Conservation (phyloP, 2,888 invertebrate species). For the Drosophila mettleri region DNA sequence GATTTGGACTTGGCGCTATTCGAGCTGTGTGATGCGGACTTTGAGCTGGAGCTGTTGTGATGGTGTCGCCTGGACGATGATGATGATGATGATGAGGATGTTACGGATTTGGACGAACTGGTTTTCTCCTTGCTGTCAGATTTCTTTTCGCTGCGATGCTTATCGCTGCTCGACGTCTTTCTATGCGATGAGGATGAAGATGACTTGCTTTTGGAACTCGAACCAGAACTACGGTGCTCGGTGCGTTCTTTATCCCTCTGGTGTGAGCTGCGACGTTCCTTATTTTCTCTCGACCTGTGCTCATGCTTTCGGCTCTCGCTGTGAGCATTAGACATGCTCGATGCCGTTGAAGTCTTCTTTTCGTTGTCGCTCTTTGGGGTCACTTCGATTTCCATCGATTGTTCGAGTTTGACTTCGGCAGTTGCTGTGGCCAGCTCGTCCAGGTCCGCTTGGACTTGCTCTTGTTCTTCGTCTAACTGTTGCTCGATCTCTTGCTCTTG, state of each 20-base stretch:
- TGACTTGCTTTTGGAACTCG: conserved; percentile 62
- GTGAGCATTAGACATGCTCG: conserved; percentile 5
- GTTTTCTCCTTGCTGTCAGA: conserved; percentile 39
- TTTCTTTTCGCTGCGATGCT: conserved; percentile 51
- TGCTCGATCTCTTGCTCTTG: conserved; percentile 14
- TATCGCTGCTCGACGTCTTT: conserved; percentile 60
- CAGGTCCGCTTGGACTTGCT: neutral
- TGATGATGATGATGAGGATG: conserved; percentile 20
- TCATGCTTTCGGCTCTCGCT: conserved; percentile 49
- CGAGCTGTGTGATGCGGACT: conserved; percentile 43
- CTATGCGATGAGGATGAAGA: conserved; percentile 48
- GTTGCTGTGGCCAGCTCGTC: conserved; percentile 2
- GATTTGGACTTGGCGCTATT: conserved; percentile 44
- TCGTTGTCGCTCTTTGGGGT: conserved; percentile 33
- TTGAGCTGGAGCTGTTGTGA: conserved; percentile 52
- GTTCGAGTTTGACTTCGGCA: conserved; percentile 2
- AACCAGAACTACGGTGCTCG: conserved; percentile 55
- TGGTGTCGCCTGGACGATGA: conserved; percentile 50
- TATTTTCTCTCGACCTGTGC: conserved; percentile 45
- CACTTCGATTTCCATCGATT: conserved; percentile 19
- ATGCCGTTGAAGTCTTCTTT: conserved; percentile 12
- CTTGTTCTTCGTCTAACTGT: neutral
- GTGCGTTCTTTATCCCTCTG: conserved; percentile 41
- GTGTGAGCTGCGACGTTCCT: conserved; percentile 26
- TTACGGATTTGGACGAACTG: conserved; percentile 45